Base-by-base conservation (phyloP, 2,113 vertebrate species). In the Corythornis cristatus region DNA sequence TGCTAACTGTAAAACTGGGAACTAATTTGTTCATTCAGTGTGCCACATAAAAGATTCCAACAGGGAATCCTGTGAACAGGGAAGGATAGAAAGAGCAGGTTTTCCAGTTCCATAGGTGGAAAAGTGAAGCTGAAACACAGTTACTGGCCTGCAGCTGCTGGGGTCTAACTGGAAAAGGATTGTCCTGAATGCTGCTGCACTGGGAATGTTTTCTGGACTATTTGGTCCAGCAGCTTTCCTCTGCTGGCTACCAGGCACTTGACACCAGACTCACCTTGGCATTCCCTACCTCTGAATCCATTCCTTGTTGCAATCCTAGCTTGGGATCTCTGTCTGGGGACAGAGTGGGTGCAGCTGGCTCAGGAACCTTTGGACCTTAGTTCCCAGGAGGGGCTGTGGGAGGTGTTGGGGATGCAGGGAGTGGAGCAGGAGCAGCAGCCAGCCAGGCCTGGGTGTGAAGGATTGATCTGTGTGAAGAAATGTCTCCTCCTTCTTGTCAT, bases 271-370 rank as follows among this genome's bases (percentile, higher is more conserved):
- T 33, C 57, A 7, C n/a, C n/a, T 13, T 50, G 48, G 48, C 48
- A 50, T 33, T 61, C 54, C 54, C 50, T 25, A 1, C 15, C 28
- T 58, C 31, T 43, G 60, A 48, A 50, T 61, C 42, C 29, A 0
- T 43, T 42, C 45, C 0, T 1, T 29, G 18, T 17, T 12, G 7
- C 4, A 6, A 5, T 26, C 2, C 0, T 7, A 14, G 12, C 79
- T 78, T 9, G 53, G 43, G 22, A 33, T 62, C 8, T 35, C 37
- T 75, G 48, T 22, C 37, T 72, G 37, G 37, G 37, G 37, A 11
- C 37, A 37, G 37, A 37, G 37, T 37, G 37, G 37, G 37, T 37
- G 37, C 37, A 37, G 37, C 37, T 37, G 37, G 4, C 9, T 4
- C 0, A 1, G 56, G 31, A 72, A 16, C 12, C 0, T 57, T 33